These are phyloP conservation scores for Leucophenga varia DNA, from an alignment of 1,140 invertebrate genomes.

Conservation along the genomic window DNA sequence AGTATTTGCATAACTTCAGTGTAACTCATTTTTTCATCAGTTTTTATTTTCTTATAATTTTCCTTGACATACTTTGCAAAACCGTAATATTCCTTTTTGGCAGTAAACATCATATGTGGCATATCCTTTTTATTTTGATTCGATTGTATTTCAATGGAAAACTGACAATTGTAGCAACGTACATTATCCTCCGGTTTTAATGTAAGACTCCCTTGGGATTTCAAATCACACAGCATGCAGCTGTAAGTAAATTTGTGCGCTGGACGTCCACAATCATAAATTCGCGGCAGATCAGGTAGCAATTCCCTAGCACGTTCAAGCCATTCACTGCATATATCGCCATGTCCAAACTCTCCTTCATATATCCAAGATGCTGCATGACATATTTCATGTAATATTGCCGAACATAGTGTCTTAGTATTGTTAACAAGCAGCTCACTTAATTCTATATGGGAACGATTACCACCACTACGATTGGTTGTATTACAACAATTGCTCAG, in stretches of 20 bases:
- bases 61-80: slow-evolving; percentile 11
- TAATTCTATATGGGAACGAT: not conserved
- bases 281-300: slow-evolving; percentile 23
- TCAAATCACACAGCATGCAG: slow-evolving; percentile 12
- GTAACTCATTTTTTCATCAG: slow-evolving; percentile 10
- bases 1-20: slow-evolving; percentile 26
- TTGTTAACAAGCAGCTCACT: slow-evolving; percentile 13
- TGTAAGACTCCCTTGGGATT: not conserved
- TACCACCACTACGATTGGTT: not conserved
- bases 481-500: slow-evolving; percentile 10
- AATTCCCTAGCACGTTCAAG: slow-evolving; percentile 24
- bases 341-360: slow-evolving; percentile 73
- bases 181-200: slow-evolving; percentile 15
- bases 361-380: slow-evolving; percentile 85
- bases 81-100: slow-evolving; percentile 16
- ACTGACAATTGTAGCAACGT: slow-evolving; percentile 37
- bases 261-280: slow-evolving; percentile 16
- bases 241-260: slow-evolving; percentile 25
- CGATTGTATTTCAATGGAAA: slow-evolving; percentile 1
- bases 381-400: slow-evolving; percentile 86
- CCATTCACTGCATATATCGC: slow-evolving; percentile 78
- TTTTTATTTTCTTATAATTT: slow-evolving; percentile 17
- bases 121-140: too few relatives aligned
- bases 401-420: slow-evolving; percentile 68
- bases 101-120: slow-evolving; percentile 9